Evolutionary conservation across 2,888 invertebrate species (phyloP).

Genomic region (Reticulitermes lucifugus): DNA sequence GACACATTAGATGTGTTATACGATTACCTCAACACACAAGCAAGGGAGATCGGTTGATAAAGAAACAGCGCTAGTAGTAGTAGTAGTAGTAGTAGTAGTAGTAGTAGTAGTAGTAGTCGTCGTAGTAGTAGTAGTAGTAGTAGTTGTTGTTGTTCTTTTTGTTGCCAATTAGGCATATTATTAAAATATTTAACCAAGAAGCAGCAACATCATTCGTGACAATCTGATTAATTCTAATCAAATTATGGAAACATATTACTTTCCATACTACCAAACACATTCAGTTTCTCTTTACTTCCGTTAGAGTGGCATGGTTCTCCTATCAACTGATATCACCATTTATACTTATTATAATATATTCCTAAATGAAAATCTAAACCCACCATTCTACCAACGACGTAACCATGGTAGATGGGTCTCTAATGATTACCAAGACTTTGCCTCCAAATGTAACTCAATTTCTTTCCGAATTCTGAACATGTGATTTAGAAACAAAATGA

Average conservation of each 20-base stretch:
- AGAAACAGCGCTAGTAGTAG: no score
- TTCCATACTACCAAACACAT: not conserved
- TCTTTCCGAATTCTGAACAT: not conserved
- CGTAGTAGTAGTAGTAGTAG: no score
- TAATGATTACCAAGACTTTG: slow-evolving; percentile 33
- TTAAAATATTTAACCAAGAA: not conserved
- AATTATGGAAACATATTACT: not conserved
- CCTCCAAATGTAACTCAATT: not conserved
- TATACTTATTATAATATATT: not conserved
- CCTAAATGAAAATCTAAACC: slow-evolving; percentile 1
- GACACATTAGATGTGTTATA: slow-evolving; percentile 30
- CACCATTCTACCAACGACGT: slow-evolving; percentile 19
- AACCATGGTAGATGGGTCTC: slow-evolving; percentile 34
- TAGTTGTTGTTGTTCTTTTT: not conserved
- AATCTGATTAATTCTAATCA: not conserved
- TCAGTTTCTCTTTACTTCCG: no score
- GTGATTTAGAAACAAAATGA: not conserved
- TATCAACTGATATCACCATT: slow-evolving; percentile 23
- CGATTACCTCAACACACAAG: slow-evolving; percentile 9
- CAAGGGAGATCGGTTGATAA: slow-evolving; percentile 27
- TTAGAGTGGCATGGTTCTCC: not conserved
- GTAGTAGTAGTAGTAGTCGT: no score
- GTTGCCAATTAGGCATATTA: not conserved
- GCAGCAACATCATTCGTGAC: not conserved
- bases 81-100: no score